Base-by-base conservation (phyloP, 1,140 invertebrate species). In the Muscidifurax raptorellus region DNA sequence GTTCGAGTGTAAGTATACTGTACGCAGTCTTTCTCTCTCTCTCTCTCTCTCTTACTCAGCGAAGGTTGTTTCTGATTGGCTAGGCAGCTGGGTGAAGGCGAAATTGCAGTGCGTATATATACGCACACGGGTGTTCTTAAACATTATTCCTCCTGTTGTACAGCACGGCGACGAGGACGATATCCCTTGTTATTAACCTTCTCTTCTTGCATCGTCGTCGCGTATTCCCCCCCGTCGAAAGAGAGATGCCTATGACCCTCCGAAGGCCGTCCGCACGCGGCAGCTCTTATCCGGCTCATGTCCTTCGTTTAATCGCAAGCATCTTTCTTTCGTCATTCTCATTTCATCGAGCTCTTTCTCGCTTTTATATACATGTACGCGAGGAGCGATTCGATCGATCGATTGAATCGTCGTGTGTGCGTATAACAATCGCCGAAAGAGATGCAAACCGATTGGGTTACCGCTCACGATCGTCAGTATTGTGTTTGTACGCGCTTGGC, bases 41-140 rank as follows among this genome's bases (percentile, higher is more conserved):
- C 74, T 59, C 74, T 47, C 28, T 83, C 52, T 69, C 40, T 30
- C 87, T 59, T 59, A 18, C 15, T n/a, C 36, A 40, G 44, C 52
- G 52, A 91, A 91, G 90, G 88, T 85, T 87, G 85, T 88, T 89
- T 89, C 87, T 90, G 89, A 90, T 90, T 88, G 90, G 87, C 85
- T 89, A 87, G 87, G 87, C 86, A 89, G 89, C 84, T 89, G 86
- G 88, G 87, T 90, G 87, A 90, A 90, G 89, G 90, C 88, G 80
- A 90, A 85, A 90, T 85, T 80, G 82, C 82, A 84, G 75, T 59
- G 28, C 66, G 47, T n/a, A 30, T 69, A 69, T n/a, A 30, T 69
- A 69, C 66, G 6, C 7, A 28, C 15, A 15, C 66, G 25, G 25
- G 18, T 78, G 44, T 79, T 79, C 30, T 32, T 40, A 40, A 80